Base-by-base conservation (phyloP, 30 jellyfish, hydroid and myxozoan genomes). In the Mastigias papua region DNA sequence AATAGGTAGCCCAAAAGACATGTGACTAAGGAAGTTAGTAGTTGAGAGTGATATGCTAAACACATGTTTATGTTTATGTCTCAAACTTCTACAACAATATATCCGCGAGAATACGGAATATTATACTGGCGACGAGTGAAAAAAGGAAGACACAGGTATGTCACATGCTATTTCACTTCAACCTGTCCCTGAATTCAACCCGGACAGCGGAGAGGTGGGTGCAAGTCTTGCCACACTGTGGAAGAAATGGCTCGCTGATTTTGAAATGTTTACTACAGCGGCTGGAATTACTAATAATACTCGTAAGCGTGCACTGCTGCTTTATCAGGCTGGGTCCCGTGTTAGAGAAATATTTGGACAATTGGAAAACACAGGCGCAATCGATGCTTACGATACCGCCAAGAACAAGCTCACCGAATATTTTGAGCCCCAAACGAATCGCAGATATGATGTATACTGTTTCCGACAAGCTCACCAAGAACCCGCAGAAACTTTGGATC, bases 271-370 rank as follows among this genome's bases (percentile, higher is more conserved):
- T 33, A 1, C 32, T 4, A 28, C 30, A 3, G 66, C 83, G 11
- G 46, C 48, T 50, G 86, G 74, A 1, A 75, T 13, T 1, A 48
- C 73, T 3, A 75, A 42, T 32, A n/a, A 23, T 1, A 42, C n/a
- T 7, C 71, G 74, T 1, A 34, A 75, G 33, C 48, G 73, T 19
- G 86, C 86, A 6, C 15, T 75, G 8, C 33, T 48, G 22, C 74
- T 75, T 11, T 75, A 37, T 75, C 73, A 37, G 29, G 86, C 72
- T 26, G 86, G 86, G 13, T 75, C 86, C 1, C 72, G 73, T 20
- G 74, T 75, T 26, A 71, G 86, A n/a, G 72, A 75, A 7, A 37
- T 75, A 5, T 75, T 75, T 48, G 21, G 29, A 48, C 86, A 75
- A 50, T 11, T 75, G 15, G 21, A 48, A 1, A 75, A 48, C 32